Percentiles rank a stretch among this genome's conserved stretches.
Conservation (phyloP, 2,797 vertebrate species). For the Sebastes hubbsi region DNA sequence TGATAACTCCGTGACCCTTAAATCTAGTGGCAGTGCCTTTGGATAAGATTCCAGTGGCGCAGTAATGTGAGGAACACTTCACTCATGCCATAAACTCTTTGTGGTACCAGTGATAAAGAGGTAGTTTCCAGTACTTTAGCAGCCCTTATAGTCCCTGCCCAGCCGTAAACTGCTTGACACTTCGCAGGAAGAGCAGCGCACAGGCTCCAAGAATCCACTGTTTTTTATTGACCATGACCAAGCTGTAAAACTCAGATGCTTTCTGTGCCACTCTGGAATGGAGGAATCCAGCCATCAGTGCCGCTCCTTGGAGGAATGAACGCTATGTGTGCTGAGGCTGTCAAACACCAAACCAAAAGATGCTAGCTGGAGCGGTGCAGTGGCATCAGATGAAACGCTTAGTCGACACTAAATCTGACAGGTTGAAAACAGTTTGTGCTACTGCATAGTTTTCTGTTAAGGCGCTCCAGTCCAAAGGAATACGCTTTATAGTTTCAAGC, state of each 20-base stretch:
- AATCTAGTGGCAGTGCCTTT: neutral
- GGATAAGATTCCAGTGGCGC: constrained; percentile 8
- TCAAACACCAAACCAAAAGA: constrained; percentile 30
- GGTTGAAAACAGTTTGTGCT: neutral
- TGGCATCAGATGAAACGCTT: constrained; percentile 35
- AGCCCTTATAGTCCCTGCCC: constrained; percentile 69
- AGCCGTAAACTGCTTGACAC: constrained; percentile 78
- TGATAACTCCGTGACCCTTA: neutral
- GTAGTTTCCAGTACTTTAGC: constrained; percentile 77
- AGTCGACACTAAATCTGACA: neutral
- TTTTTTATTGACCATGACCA: constrained; percentile 76
- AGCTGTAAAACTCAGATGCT: constrained; percentile 78
- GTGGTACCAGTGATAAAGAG: constrained; percentile 79
- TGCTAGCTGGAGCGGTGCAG: neutral
- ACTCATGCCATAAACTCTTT: constrained; percentile 67
- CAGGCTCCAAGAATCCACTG: constrained; percentile 74
- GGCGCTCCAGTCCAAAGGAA: neutral
- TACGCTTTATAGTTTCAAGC: neutral
- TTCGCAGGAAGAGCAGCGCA: constrained; percentile 61
- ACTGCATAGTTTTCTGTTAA: too few species aligned
- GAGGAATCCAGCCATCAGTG: constrained; percentile 57
- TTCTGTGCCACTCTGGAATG: constrained; percentile 72
- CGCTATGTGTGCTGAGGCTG: constrained; percentile 28
- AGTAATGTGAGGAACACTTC: constrained; percentile 53
- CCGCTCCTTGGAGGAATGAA: constrained; percentile 64